Evolutionary conservation across 2,888 invertebrate genomes (phyloP).

Genomic region (Brachypalpus laphriformis): DNA sequence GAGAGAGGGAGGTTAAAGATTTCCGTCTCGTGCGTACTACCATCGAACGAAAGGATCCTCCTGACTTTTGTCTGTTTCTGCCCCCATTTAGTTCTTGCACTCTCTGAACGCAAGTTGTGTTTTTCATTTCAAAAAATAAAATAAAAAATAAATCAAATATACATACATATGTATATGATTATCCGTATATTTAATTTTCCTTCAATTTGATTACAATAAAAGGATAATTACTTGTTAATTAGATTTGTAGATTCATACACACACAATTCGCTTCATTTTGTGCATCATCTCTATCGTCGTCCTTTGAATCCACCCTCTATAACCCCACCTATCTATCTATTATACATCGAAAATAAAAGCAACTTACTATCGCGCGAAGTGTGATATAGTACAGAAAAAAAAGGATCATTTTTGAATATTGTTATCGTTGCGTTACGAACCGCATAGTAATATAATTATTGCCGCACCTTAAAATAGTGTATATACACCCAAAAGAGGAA

Average conservation of each 20-base stretch:
- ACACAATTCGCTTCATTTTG: conserved; percentile 36
- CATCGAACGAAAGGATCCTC: conserved; percentile 57
- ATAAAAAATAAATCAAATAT: conserved; percentile 76
- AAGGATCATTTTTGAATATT: conserved; percentile 49
- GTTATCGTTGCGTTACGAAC: conserved; percentile 50
- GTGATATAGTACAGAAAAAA: not conserved
- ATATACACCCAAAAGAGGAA: conserved; percentile 68
- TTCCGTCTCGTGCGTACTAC: conserved; percentile 25
- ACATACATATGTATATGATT: conserved; percentile 58
- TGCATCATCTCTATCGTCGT: conserved; percentile 48
- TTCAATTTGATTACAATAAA: conserved; percentile 10
- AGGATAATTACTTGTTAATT: conserved; percentile 28
- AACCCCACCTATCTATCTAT: conserved; percentile 66
- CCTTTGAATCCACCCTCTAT: conserved; percentile 69
- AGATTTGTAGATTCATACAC: conserved; percentile 5
- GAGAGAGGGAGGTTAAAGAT: conserved; percentile 19
- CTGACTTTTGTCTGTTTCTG: conserved; percentile 56
- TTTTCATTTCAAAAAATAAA: conserved; percentile 81
- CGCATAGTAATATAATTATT: conserved; percentile 68
- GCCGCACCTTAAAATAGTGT: conserved; percentile 75
- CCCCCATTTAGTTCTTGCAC: conserved; percentile 83
- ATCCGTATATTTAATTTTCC: conserved; percentile 58
- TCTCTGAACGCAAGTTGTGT: conserved; percentile 83
- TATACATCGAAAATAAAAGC: conserved; percentile 19
- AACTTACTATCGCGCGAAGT: conserved; percentile 31